phyloP scores from a whole-genome alignment of 2,797 vertebrate genomes.

The Sebastes kiyomatsui region DNA sequence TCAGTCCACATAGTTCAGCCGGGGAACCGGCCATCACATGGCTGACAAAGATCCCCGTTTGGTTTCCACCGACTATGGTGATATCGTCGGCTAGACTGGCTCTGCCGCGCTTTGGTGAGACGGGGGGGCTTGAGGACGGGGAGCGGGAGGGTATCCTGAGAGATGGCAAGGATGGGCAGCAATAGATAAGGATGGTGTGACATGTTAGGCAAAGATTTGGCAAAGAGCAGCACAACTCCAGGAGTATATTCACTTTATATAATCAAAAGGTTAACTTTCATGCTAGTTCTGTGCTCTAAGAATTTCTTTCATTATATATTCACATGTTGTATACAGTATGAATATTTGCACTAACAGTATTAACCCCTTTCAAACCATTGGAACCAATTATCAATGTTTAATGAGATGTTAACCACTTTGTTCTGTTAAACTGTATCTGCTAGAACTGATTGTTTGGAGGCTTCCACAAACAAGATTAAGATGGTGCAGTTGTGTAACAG shows the following conservation, averaged over 20 bases:
- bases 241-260: background rate
- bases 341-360: background rate
- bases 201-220: background rate
- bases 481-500: background rate
- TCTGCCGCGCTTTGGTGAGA: constrained; percentile 67
- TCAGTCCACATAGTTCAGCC: constrained; percentile 81
- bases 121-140: constrained; percentile 64
- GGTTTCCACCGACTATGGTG: constrained; percentile 87
- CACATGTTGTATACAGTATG: background rate
- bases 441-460: background rate
- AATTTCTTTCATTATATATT: background rate
- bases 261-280: background rate
- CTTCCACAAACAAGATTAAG: background rate
- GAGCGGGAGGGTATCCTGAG: constrained; percentile 51
- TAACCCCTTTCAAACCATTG: background rate
- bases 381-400: background rate
- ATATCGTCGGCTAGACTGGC: constrained; percentile 82
- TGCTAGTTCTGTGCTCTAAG: background rate
- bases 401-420: background rate
- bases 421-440: background rate
- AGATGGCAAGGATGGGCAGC: background rate
- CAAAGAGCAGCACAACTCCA: background rate
- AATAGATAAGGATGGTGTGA: background rate
- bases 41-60: constrained; percentile 87
- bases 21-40: constrained; percentile 79